Conservation (phyloP, 2,113 vertebrate genomes). For the Microtus oregoni region DNA sequence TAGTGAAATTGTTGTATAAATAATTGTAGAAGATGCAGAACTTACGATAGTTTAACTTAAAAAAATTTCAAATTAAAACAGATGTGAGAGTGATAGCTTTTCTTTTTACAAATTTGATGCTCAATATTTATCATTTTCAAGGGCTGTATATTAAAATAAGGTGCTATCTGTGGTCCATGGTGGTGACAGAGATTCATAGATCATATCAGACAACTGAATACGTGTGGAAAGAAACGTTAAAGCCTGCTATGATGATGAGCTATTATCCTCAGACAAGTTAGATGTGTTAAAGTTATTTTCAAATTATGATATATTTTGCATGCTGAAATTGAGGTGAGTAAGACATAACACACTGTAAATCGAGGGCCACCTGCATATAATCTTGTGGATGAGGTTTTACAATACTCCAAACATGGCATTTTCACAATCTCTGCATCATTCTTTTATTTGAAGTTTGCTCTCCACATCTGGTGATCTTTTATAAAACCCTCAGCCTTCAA, state of each 20-base stretch:
- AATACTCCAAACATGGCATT: not conserved
- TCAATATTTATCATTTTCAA: not conserved
- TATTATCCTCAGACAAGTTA: not conserved
- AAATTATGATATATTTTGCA: not conserved
- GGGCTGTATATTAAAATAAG: not conserved
- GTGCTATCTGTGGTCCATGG: no score
- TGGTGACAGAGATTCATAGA: not conserved
- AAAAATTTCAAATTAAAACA: not conserved
- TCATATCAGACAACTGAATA: no score
- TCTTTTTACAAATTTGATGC: not conserved
- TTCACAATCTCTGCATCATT: not conserved
- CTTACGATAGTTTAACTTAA: not conserved
- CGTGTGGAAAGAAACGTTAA: not conserved
- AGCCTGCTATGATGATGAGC: fast-evolving
- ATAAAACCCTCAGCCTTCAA: not conserved
- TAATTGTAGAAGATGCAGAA: not conserved
- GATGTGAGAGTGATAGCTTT: not conserved
- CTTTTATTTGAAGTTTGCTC: not conserved
- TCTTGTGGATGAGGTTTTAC: not conserved
- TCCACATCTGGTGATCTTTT: not conserved
- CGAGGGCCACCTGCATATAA: not conserved
- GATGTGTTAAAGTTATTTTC: not conserved
- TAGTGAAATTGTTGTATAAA: not conserved
- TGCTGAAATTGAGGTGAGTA: not conserved
- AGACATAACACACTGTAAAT: not conserved